Evolutionary conservation across 2,888 invertebrate species (phyloP).

Genomic region (Junonia oenone): DNA sequence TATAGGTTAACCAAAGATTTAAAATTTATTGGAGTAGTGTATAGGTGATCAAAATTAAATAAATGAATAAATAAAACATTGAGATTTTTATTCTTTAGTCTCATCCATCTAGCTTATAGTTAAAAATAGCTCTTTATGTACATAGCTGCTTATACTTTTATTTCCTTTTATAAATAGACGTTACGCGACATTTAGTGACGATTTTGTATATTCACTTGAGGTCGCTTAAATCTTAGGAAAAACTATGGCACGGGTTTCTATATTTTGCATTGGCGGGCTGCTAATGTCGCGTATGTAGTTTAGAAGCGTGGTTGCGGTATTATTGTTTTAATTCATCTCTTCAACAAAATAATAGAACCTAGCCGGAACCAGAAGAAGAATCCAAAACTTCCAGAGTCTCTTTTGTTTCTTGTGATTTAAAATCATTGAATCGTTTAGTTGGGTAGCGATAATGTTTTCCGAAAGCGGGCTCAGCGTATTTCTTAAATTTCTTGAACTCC

Average conservation of each 20-base stretch:
- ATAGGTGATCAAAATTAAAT: not conserved
- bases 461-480: slow-evolving; percentile 49
- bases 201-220: too few relatives aligned
- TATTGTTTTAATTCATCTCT: too few relatives aligned
- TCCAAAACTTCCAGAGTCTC: slow-evolving; percentile 40
- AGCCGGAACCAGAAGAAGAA: slow-evolving; percentile 13
- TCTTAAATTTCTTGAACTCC: slow-evolving; percentile 44
- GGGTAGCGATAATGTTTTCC: slow-evolving; percentile 52
- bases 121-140: not conserved
- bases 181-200: too few relatives aligned
- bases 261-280: too few relatives aligned
- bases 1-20: slow-evolving; percentile 10
- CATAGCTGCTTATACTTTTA: too few relatives aligned
- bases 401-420: slow-evolving; percentile 37
- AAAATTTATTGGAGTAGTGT: not conserved
- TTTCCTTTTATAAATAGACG: too few relatives aligned
- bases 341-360: not conserved
- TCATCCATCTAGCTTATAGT: not conserved
- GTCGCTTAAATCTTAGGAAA: too few relatives aligned
- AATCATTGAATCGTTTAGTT: slow-evolving; percentile 38
- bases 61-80: not conserved
- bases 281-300: too few relatives aligned
- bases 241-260: too few relatives aligned
- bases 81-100: not conserved
- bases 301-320: too few relatives aligned